Evolutionary conservation across 1,140 invertebrate species (phyloP).

Genomic region (Drosophila insularis): DNA sequence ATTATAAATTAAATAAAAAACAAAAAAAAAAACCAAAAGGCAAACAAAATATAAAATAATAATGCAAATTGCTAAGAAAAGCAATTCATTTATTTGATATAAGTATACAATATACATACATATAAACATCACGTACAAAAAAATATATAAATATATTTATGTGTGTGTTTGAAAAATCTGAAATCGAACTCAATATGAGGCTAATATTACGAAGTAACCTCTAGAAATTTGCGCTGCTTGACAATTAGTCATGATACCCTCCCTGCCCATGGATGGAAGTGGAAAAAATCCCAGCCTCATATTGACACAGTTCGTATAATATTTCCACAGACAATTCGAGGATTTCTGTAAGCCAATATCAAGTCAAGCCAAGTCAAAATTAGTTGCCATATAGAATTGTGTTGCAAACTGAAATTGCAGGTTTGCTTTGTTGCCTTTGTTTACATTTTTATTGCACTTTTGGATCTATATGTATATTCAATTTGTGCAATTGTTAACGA

Average conservation of each 20-base stretch:
- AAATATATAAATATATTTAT: neutral
- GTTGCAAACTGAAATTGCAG: too few relatives aligned
- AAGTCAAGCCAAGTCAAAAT: too few relatives aligned
- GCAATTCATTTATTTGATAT: constrained; percentile 4
- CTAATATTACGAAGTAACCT: constrained; percentile 26
- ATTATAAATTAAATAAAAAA: constrained; percentile 19
- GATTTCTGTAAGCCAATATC: too few relatives aligned
- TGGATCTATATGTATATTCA: neutral
- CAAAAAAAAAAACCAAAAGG: neutral
- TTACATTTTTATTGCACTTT: neutral
- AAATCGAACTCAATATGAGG: constrained; percentile 16
- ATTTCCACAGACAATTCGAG: too few relatives aligned
- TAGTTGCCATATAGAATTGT: too few relatives aligned
- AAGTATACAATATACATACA: neutral
- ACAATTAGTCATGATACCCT: constrained; percentile 22
- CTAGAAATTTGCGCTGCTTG: constrained; percentile 38
- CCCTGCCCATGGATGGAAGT: constrained; percentile 6
- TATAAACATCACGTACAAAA: neutral
- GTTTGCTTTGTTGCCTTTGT: neutral
- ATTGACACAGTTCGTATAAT: too few relatives aligned
- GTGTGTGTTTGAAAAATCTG: neutral
- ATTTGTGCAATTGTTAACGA: constrained; percentile 10
- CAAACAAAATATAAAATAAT: neutral
- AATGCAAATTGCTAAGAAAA: constrained; percentile 14
- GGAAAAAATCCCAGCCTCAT: too few relatives aligned